Conservation (phyloP, 2,888 invertebrate genomes). For the Drosophila peninsularis region DNA sequence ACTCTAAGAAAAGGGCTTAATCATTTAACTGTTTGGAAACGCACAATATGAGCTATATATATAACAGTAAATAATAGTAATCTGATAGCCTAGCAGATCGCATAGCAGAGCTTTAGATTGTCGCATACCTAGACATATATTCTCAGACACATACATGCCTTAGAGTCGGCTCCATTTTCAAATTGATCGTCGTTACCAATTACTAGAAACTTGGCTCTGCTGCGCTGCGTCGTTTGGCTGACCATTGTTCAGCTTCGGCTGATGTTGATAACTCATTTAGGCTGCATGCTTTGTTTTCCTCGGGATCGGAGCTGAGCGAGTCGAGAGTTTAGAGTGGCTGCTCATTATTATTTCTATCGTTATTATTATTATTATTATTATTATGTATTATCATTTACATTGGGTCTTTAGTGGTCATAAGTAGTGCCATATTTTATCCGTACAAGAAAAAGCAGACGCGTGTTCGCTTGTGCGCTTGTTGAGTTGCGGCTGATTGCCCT, state of each 20-base stretch:
- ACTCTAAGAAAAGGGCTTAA: too few species aligned
- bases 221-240: background rate
- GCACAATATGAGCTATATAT: too few species aligned
- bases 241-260: slow-evolving; percentile 48
- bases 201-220: slow-evolving; percentile 10
- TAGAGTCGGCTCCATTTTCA: background rate
- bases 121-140: background rate
- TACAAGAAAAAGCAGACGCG: slow-evolving; percentile 42
- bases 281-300: slow-evolving; percentile 39
- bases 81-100: background rate
- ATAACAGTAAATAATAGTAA: background rate
- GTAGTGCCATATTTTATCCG: slow-evolving; percentile 59
- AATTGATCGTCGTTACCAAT: slow-evolving; percentile 31
- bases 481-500: slow-evolving; percentile 12
- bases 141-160: background rate
- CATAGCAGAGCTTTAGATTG: background rate
- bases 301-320: background rate
- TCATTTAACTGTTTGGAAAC: too few species aligned
- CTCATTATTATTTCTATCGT: slow-evolving; percentile 7
- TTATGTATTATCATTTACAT: slow-evolving; percentile 57
- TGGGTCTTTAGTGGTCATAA: slow-evolving; percentile 53
- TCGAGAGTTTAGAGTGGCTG: slow-evolving; percentile 8
- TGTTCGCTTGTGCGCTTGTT: slow-evolving; percentile 34
- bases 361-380: slow-evolving; percentile 43
- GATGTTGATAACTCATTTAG: slow-evolving; percentile 54